A percentile compares a stretch with the other conserved stretches of the same genome.
These are phyloP conservation scores for Drosophila falleni DNA, from an alignment of 2,888 invertebrate genomes.

Conservation along the genomic window DNA sequence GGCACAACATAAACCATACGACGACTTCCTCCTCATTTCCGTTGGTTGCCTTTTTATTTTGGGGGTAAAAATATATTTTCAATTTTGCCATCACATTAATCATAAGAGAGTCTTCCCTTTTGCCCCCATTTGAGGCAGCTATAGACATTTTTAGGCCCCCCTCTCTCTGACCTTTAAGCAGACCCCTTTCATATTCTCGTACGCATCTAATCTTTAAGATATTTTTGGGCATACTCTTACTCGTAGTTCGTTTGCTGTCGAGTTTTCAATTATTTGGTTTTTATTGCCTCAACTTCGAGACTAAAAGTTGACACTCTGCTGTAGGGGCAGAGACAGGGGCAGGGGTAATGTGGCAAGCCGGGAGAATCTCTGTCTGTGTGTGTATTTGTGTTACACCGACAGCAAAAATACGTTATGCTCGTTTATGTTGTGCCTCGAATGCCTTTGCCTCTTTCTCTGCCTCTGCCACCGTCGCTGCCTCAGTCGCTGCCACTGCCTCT, in stretches of 20 bases:
- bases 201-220: slow-evolving; percentile 76
- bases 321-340: slow-evolving; percentile 16
- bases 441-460: slow-evolving; percentile 32
- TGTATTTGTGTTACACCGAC: slow-evolving; percentile 68
- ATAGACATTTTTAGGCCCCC: neutral
- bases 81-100: slow-evolving; percentile 80
- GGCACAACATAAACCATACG: slow-evolving; percentile 74
- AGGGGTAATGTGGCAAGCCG: slow-evolving; percentile 7
- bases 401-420: slow-evolving; percentile 79
- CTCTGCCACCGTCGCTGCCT: slow-evolving; percentile 18
- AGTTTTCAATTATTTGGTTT: slow-evolving; percentile 74
- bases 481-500: slow-evolving; percentile 33
- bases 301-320: slow-evolving; percentile 75
- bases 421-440: slow-evolving; percentile 74
- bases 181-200: slow-evolving; percentile 60
- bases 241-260: slow-evolving; percentile 54
- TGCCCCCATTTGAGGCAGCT: slow-evolving; percentile 60
- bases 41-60: slow-evolving; percentile 50
- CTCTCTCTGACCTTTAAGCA: slow-evolving; percentile 35
- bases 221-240: slow-evolving; percentile 61
- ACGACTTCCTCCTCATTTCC: slow-evolving; percentile 79
- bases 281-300: slow-evolving; percentile 76
- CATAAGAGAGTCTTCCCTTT: slow-evolving; percentile 58
- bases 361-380: slow-evolving; percentile 29
- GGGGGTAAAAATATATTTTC: slow-evolving; percentile 60